Evolutionary conservation across 2,797 vertebrate genomes (phyloP).

Genomic region (Gastrophryne carolinensis): DNA sequence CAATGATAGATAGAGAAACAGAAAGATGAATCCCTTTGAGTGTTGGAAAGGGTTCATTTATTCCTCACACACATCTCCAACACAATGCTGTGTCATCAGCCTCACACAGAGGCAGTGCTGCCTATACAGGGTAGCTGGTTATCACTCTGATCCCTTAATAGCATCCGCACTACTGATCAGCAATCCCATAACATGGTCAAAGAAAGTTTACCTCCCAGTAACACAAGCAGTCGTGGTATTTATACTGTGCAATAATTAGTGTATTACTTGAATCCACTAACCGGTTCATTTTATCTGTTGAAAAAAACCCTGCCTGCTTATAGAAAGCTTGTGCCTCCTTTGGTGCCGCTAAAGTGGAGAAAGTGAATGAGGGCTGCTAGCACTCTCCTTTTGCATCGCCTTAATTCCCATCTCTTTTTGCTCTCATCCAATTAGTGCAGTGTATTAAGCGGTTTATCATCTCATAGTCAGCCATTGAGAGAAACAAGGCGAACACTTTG

Average conservation of each 20-base stretch:
- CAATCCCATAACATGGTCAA: slow-evolving; percentile 83
- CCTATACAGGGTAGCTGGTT: slow-evolving; percentile 77
- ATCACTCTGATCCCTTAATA: slow-evolving; percentile 74
- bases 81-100: neutral
- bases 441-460: slow-evolving; percentile 99
- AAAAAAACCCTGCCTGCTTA: slow-evolving; percentile 86
- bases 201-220: slow-evolving; percentile 84
- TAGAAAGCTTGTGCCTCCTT: slow-evolving; percentile 85
- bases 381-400: slow-evolving; percentile 90
- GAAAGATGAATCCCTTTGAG: too few species aligned
- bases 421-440: slow-evolving; percentile 99
- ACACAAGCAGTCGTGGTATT: slow-evolving; percentile 82
- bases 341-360: slow-evolving; percentile 81
- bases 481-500: slow-evolving; percentile 99
- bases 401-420: slow-evolving; percentile 99
- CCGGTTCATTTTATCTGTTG: slow-evolving; percentile 79
- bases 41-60: neutral
- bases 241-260: slow-evolving; percentile 85
- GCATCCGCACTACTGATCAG: slow-evolving; percentile 79
- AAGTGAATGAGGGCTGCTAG: slow-evolving; percentile 91
- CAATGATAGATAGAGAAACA: too few species aligned
- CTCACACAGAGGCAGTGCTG: slow-evolving; percentile 7
- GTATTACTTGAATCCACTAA: slow-evolving; percentile 83
- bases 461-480: slow-evolving; percentile 99
- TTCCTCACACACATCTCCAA: neutral